Evolutionary conservation across 2,888 invertebrate genomes (phyloP).

Genomic region (Fragum whitleyi): DNA sequence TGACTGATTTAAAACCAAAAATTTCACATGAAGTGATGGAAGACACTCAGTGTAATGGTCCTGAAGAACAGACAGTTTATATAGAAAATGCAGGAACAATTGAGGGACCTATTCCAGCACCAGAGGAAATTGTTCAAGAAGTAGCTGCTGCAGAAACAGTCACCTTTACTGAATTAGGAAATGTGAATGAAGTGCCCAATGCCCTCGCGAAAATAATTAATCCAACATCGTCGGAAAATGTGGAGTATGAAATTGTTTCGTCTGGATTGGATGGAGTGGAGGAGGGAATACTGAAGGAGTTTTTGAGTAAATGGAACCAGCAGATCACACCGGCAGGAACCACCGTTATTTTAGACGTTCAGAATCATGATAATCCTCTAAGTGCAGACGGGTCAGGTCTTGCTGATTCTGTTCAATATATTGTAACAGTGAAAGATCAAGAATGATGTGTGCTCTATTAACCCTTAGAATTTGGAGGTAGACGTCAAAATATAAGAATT

Average conservation of each 20-base stretch:
- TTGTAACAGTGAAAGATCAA: constrained; percentile 24
- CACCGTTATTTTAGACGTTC: constrained; percentile 16
- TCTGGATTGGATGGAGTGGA: constrained; percentile 17
- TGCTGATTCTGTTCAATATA: constrained; percentile 18
- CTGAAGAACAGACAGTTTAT: constrained; percentile 5
- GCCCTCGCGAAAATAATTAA: neutral
- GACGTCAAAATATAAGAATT: too few species aligned
- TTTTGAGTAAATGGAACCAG: constrained; percentile 18
- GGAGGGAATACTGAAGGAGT: constrained; percentile 21
- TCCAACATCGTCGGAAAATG: constrained; percentile 11
- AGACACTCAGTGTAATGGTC: neutral
- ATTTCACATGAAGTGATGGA: neutral
- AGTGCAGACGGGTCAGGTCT: neutral
- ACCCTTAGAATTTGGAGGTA: too few species aligned
- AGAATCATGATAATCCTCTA: neutral
- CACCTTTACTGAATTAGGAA: neutral
- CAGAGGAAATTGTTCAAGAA: neutral
- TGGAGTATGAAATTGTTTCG: constrained; percentile 17
- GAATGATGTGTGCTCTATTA: too few species aligned
- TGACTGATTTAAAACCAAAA: too few species aligned
- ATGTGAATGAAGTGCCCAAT: neutral
- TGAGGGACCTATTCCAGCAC: neutral
- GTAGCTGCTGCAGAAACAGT: neutral
- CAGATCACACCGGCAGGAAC: neutral
- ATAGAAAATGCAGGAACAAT: neutral